Evolutionary conservation across 2,113 vertebrate genomes (phyloP).

Genomic region (Oreochromis tanganicae): DNA sequence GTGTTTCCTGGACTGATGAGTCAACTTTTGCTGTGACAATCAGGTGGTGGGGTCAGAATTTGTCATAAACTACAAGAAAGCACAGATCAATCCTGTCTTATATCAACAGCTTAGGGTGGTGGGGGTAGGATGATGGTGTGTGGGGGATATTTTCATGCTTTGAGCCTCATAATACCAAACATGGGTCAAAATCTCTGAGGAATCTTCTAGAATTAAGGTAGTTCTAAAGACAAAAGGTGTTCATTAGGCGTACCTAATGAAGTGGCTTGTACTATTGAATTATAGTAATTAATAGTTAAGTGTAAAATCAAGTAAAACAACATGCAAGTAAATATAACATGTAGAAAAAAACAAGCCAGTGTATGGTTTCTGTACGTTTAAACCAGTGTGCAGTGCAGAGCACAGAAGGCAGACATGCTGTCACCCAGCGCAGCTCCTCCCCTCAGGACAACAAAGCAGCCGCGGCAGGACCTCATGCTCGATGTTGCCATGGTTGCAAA

Average conservation of each 20-base stretch:
- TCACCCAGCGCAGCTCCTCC: slow-evolving; percentile 31
- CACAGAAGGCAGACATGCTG: slow-evolving; percentile 11
- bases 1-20: neutral
- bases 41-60: rapidly evolving
- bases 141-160: neutral
- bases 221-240: neutral
- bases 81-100: neutral
- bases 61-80: neutral
- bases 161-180: neutral
- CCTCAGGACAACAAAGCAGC: slow-evolving; percentile 41
- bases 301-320: neutral
- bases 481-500: slow-evolving; percentile 76
- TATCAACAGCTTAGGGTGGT: neutral
- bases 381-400: neutral
- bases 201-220: neutral
- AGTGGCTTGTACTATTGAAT: neutral
- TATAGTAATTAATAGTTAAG: neutral
- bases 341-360: neutral
- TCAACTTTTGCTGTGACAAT: neutral
- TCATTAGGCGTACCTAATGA: neutral
- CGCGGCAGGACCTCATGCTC: slow-evolving; percentile 58
- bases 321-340: neutral
- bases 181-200: neutral
- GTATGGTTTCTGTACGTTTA: neutral
- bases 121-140: neutral